These are phyloP conservation scores for Bergia puertoricense DNA, from an alignment of 92 coral and sea anemone genomes.

Conservation along the genomic window DNA sequence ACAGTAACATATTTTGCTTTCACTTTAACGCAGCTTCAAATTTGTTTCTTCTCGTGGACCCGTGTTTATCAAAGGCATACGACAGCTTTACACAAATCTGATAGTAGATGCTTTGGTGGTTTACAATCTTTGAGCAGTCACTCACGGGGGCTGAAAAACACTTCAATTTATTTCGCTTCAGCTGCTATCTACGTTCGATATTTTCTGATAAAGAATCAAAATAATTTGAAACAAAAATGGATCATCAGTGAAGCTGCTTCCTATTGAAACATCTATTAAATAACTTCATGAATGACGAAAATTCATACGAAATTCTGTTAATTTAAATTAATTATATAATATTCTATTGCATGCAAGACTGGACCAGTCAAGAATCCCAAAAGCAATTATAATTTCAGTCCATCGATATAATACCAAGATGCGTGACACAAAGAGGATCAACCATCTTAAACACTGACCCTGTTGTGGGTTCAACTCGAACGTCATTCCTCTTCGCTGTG, in stretches of 20 bases:
- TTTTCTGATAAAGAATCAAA: background rate
- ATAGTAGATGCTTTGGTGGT: background rate
- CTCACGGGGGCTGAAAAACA: background rate
- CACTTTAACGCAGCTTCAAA: background rate
- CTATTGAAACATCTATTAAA: background rate
- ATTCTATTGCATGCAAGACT: background rate
- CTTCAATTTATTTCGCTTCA: conserved; percentile 19
- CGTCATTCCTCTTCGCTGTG: background rate
- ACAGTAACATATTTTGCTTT: conserved; percentile 1
- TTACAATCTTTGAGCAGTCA: background rate
- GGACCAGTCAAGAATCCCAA: background rate
- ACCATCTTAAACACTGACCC: conserved; percentile 8
- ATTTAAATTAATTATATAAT: background rate
- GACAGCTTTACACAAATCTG: background rate
- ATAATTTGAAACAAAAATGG: background rate
- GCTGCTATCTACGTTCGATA: conserved; percentile 12
- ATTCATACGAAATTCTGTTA: background rate
- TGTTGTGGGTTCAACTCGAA: conserved; percentile 12
- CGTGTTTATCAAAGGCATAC: conserved; percentile 5
- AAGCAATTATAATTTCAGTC: background rate
- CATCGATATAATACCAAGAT: conserved; percentile 3
- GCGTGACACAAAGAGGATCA: conserved; percentile 21
- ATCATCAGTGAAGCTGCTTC: background rate
- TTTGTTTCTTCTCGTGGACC: background rate
- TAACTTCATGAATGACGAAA: conserved; percentile 13